A percentile compares a stretch with the other conserved stretches of the same genome.
Conservation (phyloP, 2,888 invertebrate species). For the Chironomus tentans region DNA sequence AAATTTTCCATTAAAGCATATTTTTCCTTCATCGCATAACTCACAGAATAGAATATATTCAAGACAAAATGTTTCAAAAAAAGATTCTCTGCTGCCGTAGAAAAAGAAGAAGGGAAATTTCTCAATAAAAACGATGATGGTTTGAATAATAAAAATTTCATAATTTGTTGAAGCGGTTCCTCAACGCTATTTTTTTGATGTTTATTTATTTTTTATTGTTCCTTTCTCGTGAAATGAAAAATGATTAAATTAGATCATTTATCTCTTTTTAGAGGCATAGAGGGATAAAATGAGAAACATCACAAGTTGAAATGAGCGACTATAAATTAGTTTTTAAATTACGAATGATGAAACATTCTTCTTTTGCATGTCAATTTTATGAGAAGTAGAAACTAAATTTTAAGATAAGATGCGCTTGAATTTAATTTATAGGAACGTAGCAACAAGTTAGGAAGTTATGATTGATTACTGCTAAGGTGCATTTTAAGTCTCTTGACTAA, state of each 20-base stretch:
- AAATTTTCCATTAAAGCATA: no score
- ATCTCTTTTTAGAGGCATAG: neutral
- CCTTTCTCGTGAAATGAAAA: neutral
- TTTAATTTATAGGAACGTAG: no score
- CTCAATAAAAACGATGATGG: neutral
- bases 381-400: no score
- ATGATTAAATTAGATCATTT: slow-evolving; percentile 24
- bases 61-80: no score
- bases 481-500: no score
- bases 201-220: neutral
- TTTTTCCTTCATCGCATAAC: no score
- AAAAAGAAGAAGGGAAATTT: no score
- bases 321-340: neutral
- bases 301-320: neutral
- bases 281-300: neutral
- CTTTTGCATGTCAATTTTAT: neutral
- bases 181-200: neutral
- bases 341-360: neutral
- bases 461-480: no score
- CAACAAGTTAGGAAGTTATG: no score
- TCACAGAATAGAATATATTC: no score
- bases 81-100: no score
- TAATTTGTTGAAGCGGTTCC: neutral
- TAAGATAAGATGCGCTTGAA: no score
- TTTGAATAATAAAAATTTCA: neutral